Base-by-base conservation (phyloP, 2,113 vertebrate genomes). In the Aramus guarauna region DNA sequence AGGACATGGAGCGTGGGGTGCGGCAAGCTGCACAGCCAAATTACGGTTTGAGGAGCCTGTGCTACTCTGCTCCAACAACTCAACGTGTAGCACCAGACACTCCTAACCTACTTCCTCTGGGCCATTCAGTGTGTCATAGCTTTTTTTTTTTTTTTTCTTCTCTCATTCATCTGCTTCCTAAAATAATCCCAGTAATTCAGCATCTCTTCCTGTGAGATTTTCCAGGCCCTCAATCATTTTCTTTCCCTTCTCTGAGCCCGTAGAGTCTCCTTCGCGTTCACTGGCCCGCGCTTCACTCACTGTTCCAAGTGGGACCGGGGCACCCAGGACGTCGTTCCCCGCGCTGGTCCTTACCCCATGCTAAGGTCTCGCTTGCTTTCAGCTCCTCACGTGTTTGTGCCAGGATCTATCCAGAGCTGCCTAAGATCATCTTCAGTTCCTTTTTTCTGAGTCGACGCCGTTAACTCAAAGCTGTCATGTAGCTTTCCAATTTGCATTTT, bases 171-270 rank as follows among this genome's bases (percentile, higher is more conserved):
- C 84, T 80, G 41, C 63, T 91, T 85, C 83, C 63, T 68, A 63
- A 91, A 95, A 88, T 92, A 91, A 73, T 50, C 37, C 26, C 74
- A 74, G 67, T 91, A 80, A 58, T 72, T 94, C 85, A 86, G 45
- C 83, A 80, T 50, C 68, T 88, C 50, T 53, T 58, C 67, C 63
- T 71, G 27, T 18, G 79, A 86, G 89, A 9, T 48, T 69, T 88
- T 52, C 83, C 50, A 83, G 76, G 27, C 60, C 50, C 64, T 72
- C 72, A 17, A 0, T 83, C 39, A 1, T 29, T 27, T 75, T 63
- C 34, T 75, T 90, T 26, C 34, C 66, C 62, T 79, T 64, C 85
- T 73, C 48, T 66, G 67, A 83, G 10, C 48, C 50, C 1, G 13
- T 1, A 0, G 11, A 58, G 11, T 53, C 63, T 83, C 83, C 72